Evolutionary conservation across 2,888 invertebrate genomes (phyloP).

Genomic region (Phortica magna): DNA sequence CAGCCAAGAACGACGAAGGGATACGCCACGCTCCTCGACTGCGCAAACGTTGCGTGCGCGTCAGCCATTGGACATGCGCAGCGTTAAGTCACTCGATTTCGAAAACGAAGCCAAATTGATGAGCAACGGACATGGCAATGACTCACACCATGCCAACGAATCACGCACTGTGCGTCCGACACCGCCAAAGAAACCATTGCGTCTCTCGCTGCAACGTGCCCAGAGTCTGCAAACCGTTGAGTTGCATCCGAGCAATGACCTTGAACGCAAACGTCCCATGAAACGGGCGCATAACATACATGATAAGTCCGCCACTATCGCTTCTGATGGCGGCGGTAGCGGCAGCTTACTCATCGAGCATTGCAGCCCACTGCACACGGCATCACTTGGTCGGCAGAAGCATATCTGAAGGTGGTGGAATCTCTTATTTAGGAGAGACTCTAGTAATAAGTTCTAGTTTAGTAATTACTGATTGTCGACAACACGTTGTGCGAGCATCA

Average conservation of each 20-base stretch:
- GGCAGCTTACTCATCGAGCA: conserved; percentile 69
- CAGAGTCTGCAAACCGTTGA: conserved; percentile 88
- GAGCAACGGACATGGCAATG: neutral
- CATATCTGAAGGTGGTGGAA: conserved; percentile 63
- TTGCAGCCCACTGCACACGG: conserved; percentile 72
- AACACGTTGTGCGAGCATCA: conserved; percentile 5
- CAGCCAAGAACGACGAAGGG: conserved; percentile 71
- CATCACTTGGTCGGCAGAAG: conserved; percentile 75
- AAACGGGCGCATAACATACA: conserved; percentile 75
- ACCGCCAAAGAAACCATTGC: conserved; percentile 91
- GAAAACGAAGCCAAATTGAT: conserved; percentile 84
- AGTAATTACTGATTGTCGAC: conserved; percentile 9
- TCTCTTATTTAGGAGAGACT: neutral
- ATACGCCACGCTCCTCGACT: conserved; percentile 62
- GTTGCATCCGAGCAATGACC: conserved; percentile 65
- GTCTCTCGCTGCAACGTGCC: conserved; percentile 90
- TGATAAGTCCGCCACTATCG: conserved; percentile 52
- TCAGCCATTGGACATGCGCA: conserved; percentile 77
- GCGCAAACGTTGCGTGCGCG: conserved; percentile 61
- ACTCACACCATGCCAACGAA: conserved; percentile 80
- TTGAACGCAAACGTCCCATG: conserved; percentile 75
- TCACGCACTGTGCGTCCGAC: conserved; percentile 83
- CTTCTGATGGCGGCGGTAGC: conserved; percentile 50
- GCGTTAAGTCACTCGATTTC: conserved; percentile 87
- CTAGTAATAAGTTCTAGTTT: neutral